A percentile compares a stretch with the other conserved stretches of the same genome.
Evolutionary conservation across 2,113 vertebrate genomes (phyloP).

Genomic region (Oryzias woworae): DNA sequence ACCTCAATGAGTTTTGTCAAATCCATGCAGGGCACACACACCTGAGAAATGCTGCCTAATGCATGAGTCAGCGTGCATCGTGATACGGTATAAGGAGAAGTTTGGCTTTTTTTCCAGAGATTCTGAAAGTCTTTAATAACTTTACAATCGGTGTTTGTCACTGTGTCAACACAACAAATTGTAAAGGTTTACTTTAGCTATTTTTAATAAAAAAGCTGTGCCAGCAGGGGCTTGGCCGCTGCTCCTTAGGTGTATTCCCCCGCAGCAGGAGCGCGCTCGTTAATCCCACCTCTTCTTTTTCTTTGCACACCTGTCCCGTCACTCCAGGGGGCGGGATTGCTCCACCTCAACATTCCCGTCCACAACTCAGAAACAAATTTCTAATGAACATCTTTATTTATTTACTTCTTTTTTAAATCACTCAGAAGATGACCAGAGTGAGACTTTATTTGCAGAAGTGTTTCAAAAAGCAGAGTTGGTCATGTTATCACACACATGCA

Average conservation of each 20-base stretch:
- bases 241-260: neutral
- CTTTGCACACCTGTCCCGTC: slow-evolving; percentile 36
- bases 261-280: slow-evolving; percentile 4
- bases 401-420: too few relatives aligned
- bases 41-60: neutral
- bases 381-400: too few relatives aligned
- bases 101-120: too few relatives aligned
- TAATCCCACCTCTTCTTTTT: slow-evolving; percentile 2
- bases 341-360: too few relatives aligned
- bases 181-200: slow-evolving; percentile 6
- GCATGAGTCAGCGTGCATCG: too few relatives aligned
- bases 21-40: slow-evolving; percentile 7
- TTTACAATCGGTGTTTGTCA: neutral
- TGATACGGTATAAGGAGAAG: too few relatives aligned
- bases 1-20: slow-evolving; percentile 9
- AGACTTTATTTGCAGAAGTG: too few relatives aligned
- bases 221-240: neutral
- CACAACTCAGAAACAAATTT: too few relatives aligned
- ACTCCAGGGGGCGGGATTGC: neutral
- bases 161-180: slow-evolving; percentile 15
- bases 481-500: too few relatives aligned
- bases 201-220: slow-evolving; percentile 11
- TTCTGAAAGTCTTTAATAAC: too few relatives aligned
- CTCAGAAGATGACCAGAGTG: too few relatives aligned
- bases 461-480: too few relatives aligned